Evolutionary conservation across 2,888 invertebrate genomes (phyloP).

Genomic region (Gymnocheta viridis): DNA sequence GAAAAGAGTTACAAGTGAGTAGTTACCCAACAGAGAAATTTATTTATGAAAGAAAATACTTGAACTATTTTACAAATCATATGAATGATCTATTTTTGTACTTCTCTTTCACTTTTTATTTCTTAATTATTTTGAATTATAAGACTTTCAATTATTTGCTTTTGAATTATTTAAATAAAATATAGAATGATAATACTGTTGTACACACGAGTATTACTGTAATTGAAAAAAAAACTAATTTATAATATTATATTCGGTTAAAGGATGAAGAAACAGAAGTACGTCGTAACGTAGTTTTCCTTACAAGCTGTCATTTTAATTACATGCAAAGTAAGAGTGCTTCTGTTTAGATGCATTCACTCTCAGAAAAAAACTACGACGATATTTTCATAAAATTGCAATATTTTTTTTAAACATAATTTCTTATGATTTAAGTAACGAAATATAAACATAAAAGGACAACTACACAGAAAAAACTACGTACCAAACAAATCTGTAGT

Average conservation of each 20-base stretch:
- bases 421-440: too few species aligned
- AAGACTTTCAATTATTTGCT: background rate
- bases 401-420: too few species aligned
- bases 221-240: background rate
- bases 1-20: slow-evolving; percentile 30
- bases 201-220: background rate
- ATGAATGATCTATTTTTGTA: slow-evolving; percentile 30
- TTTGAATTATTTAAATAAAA: background rate
- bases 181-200: background rate
- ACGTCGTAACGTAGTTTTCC: too few species aligned
- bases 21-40: slow-evolving; percentile 32
- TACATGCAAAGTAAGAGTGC: too few species aligned
- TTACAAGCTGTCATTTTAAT: too few species aligned
- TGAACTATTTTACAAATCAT: slow-evolving; percentile 56
- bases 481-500: too few species aligned
- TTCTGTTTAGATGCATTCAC: too few species aligned
- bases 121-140: background rate
- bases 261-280: too few species aligned
- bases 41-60: slow-evolving; percentile 55
- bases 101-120: slow-evolving; percentile 8
- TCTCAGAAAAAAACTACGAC: too few species aligned
- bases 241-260: background rate
- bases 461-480: too few species aligned
- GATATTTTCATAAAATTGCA: too few species aligned
- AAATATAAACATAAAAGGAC: too few species aligned